Base-by-base conservation (phyloP, 64 coral and sea anemone genomes). In the Platygyra sinensis region DNA sequence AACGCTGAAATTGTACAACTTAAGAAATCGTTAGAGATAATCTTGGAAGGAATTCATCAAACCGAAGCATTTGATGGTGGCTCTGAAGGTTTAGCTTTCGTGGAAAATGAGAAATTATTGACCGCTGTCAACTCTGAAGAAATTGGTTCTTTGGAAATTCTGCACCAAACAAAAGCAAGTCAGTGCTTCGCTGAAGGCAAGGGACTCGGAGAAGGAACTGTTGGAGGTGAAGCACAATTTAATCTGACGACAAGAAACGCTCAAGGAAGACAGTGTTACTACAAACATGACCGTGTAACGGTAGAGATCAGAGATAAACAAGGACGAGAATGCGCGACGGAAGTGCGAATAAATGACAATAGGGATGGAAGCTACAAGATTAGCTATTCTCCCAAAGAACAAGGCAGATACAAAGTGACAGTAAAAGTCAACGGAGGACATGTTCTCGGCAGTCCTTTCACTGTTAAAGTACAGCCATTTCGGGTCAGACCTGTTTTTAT, bases 141-240 rank as follows among this genome's bases (percentile, higher is more conserved):
- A 42, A 22, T 76, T 76, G 74, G 74, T 22, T 49, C 33, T 6
- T 24, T 76, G 33, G 15, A 49, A 76, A 42, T 49, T 16, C 17
- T 8, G 2, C 15, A 51, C 39, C 39, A 24, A 9, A 76, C 74
- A 22, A 50, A 50, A 51, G 33, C 39, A 18, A 87, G 90, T 28
- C 39, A 87, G 42, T 92, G 73, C 54, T 55, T 78, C 28, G 90
- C 78, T 22, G 62, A 74, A 39, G 84, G 82, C 55, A 80, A 87
- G 18, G 86, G 86, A 25, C 46, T 92, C 4, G 74, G 78, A 10
- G 86, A 92, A 86, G 90, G 72, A 69, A 92, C 62, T 57, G 60
- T 87, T 75, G 82, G 82, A 20, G 15, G 75, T 30, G 59, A 92
- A 60, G 77, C 75, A 5, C 84, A 52, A 77, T 87, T 92, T 60